phyloP scores from a whole-genome alignment of 1,140 invertebrate genomes.

The Leptonema lineaticorne region DNA sequence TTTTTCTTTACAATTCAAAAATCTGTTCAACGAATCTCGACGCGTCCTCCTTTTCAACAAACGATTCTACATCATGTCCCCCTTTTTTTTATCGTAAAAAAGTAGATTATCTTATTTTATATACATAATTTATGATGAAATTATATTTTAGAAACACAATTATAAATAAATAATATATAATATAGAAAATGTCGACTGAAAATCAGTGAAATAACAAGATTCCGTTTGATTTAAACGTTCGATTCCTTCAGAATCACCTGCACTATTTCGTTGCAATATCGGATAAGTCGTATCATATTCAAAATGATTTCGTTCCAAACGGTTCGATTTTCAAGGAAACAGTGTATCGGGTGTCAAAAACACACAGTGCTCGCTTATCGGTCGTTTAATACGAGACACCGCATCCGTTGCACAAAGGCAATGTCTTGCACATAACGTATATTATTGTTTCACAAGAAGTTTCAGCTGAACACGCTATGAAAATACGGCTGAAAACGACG shows the following conservation, averaged over 20 bases:
- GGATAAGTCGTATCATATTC: neutral
- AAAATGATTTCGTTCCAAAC: neutral
- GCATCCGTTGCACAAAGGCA: neutral
- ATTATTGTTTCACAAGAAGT: neutral
- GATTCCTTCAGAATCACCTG: neutral
- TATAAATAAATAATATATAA: too few relatives aligned
- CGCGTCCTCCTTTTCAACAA: too few relatives aligned
- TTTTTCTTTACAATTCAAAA: too few relatives aligned
- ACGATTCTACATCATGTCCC: too few relatives aligned
- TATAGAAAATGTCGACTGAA: too few relatives aligned
- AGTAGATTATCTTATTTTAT: too few relatives aligned
- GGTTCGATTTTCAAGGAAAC: neutral
- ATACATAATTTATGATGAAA: too few relatives aligned
- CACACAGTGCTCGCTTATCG: neutral
- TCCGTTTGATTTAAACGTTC: neutral
- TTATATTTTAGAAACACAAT: too few relatives aligned
- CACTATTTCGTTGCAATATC: too few relatives aligned
- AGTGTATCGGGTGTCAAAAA: neutral
- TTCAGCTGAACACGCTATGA: neutral
- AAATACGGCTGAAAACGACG: neutral
- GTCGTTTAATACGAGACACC: neutral
- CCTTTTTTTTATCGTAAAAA: too few relatives aligned
- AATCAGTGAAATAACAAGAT: too few relatives aligned
- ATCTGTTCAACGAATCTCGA: too few relatives aligned
- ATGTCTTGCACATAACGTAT: neutral